Evolutionary conservation across 2,113 vertebrate genomes (phyloP).

Genomic region (Rhinolophus ferrumequinum): DNA sequence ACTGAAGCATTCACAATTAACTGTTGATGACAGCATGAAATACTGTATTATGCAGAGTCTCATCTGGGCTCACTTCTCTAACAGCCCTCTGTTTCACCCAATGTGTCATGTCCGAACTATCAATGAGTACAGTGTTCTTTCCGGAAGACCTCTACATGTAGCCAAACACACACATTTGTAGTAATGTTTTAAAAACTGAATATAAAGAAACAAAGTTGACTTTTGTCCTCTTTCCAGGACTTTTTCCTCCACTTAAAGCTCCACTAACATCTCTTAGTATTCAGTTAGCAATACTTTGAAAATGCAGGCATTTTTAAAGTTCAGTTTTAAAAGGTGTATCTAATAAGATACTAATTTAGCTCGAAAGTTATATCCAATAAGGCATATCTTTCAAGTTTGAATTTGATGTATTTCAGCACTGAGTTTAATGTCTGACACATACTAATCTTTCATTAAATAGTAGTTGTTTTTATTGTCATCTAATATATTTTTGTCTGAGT

Average conservation of each 20-base stretch:
- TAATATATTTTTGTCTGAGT: not conserved
- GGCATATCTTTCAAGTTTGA: not conserved
- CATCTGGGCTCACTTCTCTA: conserved; percentile 68
- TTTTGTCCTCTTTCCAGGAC: conserved; percentile 56
- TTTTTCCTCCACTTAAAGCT: conserved; percentile 41
- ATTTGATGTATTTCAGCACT: not conserved
- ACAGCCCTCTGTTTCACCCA: conserved; percentile 58
- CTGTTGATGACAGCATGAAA: conserved; percentile 37
- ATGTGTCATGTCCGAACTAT: conserved; percentile 40
- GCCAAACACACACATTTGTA: conserved; percentile 74
- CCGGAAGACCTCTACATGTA: conserved; percentile 31
- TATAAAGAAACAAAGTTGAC: conserved; percentile 69
- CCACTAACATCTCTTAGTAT: not conserved
- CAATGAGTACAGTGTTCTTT: conserved; percentile 79
- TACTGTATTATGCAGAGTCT: conserved; percentile 48
- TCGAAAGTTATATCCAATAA: conserved; percentile 35
- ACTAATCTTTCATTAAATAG: conserved; percentile 7
- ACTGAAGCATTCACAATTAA: conserved; percentile 45
- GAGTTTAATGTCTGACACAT: conserved; percentile 1
- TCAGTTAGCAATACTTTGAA: not conserved
- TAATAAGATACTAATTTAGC: conserved; percentile 23
- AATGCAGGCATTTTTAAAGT: conserved; percentile 2
- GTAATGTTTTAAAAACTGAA: conserved; percentile 71
- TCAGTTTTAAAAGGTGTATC: conserved; percentile 6
- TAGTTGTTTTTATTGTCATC: not conserved